phyloP scores from a whole-genome alignment of 2,888 invertebrate genomes.

The Diaperis boleti region DNA sequence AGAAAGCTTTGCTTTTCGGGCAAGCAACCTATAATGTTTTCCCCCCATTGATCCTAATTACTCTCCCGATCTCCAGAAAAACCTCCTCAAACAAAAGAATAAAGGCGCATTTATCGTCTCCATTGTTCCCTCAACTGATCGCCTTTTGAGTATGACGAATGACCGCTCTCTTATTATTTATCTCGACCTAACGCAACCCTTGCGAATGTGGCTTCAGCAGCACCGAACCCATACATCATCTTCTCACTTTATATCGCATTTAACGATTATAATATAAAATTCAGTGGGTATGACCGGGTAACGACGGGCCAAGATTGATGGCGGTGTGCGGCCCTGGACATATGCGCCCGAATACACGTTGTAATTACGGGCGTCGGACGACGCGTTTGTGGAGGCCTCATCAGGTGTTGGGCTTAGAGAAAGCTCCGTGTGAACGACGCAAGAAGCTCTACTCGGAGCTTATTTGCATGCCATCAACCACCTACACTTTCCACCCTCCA shows the following conservation, averaged over 20 bases:
- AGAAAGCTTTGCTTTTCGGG: too few relatives aligned
- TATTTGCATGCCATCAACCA: conserved; percentile 62
- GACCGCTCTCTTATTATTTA: conserved; percentile 57
- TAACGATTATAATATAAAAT: conserved; percentile 43
- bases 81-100: conserved; percentile 47
- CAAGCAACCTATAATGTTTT: too few relatives aligned
- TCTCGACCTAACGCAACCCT: conserved; percentile 42
- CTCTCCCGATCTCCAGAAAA: conserved; percentile 30
- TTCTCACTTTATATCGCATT: conserved; percentile 44
- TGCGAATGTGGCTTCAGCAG: conserved; percentile 38
- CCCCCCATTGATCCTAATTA: too few relatives aligned
- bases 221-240: conserved; percentile 41
- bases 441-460: conserved; percentile 57
- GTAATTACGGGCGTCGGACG: conserved; percentile 55
- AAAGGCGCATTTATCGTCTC: conserved; percentile 50
- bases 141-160: conserved; percentile 66
- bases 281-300: conserved; percentile 9
- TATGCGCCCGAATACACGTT: conserved; percentile 16
- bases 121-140: conserved; percentile 62
- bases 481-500: conserved; percentile 49
- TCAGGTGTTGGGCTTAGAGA: conserved; percentile 59
- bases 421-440: conserved; percentile 63
- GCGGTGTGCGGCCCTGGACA: conserved; percentile 11
- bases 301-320: conserved; percentile 35
- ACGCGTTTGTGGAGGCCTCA: conserved; percentile 55